Evolutionary conservation across 2,888 invertebrate genomes (phyloP).

Genomic region (Tineola bisselliella): DNA sequence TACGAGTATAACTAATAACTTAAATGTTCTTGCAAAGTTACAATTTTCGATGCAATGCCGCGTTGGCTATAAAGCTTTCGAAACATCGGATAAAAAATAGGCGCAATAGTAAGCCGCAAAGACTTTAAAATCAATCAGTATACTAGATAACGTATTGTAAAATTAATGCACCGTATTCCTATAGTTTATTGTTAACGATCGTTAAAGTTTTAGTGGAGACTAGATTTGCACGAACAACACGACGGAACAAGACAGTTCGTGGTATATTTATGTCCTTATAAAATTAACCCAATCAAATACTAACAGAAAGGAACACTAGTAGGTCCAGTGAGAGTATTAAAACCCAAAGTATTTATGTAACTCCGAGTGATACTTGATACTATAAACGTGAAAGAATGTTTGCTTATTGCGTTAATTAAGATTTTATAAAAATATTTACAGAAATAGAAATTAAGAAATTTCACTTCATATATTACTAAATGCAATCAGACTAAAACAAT

Average conservation of each 20-base stretch:
- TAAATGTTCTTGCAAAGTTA: no score
- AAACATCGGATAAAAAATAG: no score
- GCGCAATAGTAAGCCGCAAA: no score
- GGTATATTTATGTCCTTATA: constrained; percentile 42
- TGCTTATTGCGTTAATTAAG: background rate
- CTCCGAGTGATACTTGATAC: background rate
- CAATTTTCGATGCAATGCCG: no score
- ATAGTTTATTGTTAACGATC: constrained; percentile 20
- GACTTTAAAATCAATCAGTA: no score
- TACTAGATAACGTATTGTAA: no score
- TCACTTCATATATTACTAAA: background rate
- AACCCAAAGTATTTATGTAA: constrained; percentile 2
- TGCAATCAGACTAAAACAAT: background rate
- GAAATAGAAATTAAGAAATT: no score
- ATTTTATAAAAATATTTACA: no score
- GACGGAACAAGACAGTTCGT: constrained; percentile 43
- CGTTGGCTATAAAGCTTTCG: no score
- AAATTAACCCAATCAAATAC: constrained; percentile 14
- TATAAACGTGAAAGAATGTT: background rate
- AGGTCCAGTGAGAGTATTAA: background rate
- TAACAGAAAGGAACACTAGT: background rate
- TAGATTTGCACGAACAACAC: constrained; percentile 30
- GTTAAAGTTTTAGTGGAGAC: constrained; percentile 23
- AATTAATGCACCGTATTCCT: background rate
- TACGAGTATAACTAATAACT: no score